A percentile compares a stretch with the other conserved stretches of the same genome.
Evolutionary conservation across 2,797 vertebrate genomes (phyloP).

Genomic region (Pseudochirops cupreus): DNA sequence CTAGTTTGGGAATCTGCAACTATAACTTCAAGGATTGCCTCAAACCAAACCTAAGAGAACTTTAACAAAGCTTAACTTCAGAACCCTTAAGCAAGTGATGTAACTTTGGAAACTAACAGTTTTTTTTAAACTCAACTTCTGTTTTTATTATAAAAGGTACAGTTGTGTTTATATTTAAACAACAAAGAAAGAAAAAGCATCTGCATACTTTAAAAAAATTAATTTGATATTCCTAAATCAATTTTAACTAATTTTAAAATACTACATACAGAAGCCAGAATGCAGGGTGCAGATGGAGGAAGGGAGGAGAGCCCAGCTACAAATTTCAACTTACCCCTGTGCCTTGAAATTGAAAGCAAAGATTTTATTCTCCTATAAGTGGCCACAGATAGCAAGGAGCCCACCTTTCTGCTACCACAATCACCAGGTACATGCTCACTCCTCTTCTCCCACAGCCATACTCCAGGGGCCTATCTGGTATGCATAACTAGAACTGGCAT

Average conservation of each 20-base stretch:
- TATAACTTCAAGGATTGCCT: conserved; percentile 92
- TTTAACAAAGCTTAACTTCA: conserved; percentile 86
- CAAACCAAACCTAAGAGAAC: conserved; percentile 85
- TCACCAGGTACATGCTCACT: no score
- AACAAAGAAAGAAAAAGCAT: conserved; percentile 88
- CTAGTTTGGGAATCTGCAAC: conserved; percentile 99
- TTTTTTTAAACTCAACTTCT: conserved; percentile 82
- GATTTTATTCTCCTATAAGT: no score
- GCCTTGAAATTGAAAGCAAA: no score
- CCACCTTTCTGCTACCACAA: no score
- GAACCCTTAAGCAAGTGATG: conserved; percentile 87
- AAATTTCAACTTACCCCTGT: not conserved
- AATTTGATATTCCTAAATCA: conserved; percentile 89
- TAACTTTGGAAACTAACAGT: conserved; percentile 88
- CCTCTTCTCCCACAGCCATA: no score
- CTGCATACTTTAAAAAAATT: conserved; percentile 85
- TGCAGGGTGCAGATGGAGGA: conserved; percentile 87
- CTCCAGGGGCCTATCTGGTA: no score
- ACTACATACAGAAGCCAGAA: conserved; percentile 89
- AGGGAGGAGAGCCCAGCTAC: conserved; percentile 77
- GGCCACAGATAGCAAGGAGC: no score
- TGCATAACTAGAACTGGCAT: no score
- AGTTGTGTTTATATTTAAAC: conserved; percentile 87
- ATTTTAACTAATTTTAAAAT: conserved; percentile 87
- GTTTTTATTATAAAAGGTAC: conserved; percentile 87